Conservation (phyloP, 2,888 invertebrate species). For the Drosophila differens region DNA sequence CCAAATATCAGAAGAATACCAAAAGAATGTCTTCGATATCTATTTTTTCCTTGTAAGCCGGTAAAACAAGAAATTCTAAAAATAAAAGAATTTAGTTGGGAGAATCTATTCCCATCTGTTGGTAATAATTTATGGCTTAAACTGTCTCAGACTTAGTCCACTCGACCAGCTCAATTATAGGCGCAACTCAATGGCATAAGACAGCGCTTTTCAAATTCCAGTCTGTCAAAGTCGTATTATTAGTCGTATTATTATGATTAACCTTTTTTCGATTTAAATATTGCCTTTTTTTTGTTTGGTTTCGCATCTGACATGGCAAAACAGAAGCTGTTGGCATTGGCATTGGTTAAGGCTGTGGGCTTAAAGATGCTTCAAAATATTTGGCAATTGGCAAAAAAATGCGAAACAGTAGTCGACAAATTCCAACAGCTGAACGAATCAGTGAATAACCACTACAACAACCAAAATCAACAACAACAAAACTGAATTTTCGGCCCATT, state of each 20-base stretch:
- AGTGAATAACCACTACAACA: constrained; percentile 25
- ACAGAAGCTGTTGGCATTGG: constrained; percentile 22
- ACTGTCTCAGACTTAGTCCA: background rate
- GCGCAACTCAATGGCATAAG: background rate
- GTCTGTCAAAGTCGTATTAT: background rate
- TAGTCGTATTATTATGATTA: background rate
- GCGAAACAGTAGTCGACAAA: constrained; percentile 75
- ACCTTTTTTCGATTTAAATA: background rate
- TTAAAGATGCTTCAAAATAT: constrained; percentile 29
- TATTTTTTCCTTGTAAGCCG: background rate
- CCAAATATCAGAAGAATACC: no score
- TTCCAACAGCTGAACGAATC: constrained; percentile 79
- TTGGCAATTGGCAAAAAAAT: constrained; percentile 68
- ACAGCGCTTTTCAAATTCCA: background rate
- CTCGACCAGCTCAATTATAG: background rate
- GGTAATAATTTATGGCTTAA: background rate
- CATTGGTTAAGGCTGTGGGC: constrained; percentile 11
- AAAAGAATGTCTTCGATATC: background rate
- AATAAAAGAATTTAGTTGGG: background rate
- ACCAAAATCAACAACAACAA: background rate
- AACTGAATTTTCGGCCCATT: constrained; percentile 53
- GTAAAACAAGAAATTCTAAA: background rate
- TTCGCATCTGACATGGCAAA: background rate
- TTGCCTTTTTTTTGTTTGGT: background rate
- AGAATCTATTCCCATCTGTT: background rate